phyloP scores from a whole-genome alignment of 2,888 invertebrate species.

The Caenorhabditis auriculariae region DNA sequence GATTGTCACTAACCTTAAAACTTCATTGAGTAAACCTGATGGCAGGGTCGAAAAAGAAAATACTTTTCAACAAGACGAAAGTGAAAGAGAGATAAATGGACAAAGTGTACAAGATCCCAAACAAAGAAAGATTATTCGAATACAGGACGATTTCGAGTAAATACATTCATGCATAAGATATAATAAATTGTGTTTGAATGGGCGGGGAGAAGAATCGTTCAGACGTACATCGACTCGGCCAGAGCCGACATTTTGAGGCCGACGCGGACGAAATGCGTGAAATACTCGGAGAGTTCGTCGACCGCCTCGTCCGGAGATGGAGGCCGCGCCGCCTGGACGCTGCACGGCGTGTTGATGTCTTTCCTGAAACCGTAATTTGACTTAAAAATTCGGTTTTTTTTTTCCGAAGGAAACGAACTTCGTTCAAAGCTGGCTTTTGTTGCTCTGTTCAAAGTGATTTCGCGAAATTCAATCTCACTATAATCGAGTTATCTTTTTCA shows the following conservation, averaged over 20 bases:
- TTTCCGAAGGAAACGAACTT: too few relatives aligned
- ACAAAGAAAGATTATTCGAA: too few relatives aligned
- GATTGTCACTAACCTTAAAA: too few relatives aligned
- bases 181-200: neutral
- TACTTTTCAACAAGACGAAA: too few relatives aligned
- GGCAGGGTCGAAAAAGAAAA: too few relatives aligned
- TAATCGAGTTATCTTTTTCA: neutral
- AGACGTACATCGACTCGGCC: constrained; percentile 54
- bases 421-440: too few relatives aligned
- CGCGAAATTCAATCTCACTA: neutral
- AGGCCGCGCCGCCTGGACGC: constrained; percentile 35
- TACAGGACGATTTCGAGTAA: too few relatives aligned
- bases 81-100: too few relatives aligned
- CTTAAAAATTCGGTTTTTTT: too few relatives aligned
- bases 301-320: constrained; percentile 37
- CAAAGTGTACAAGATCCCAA: too few relatives aligned
- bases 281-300: constrained; percentile 53
- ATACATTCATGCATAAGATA: too few relatives aligned
- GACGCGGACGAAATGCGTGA: constrained; percentile 49
- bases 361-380: constrained; percentile 25
- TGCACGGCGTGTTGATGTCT: constrained; percentile 22
- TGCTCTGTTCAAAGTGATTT: neutral
- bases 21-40: too few relatives aligned
- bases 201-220: constrained; percentile 1
- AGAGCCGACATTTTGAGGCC: constrained; percentile 50